Conservation (phyloP, 2,113 vertebrate species). For the Montifringilla adamsi region DNA sequence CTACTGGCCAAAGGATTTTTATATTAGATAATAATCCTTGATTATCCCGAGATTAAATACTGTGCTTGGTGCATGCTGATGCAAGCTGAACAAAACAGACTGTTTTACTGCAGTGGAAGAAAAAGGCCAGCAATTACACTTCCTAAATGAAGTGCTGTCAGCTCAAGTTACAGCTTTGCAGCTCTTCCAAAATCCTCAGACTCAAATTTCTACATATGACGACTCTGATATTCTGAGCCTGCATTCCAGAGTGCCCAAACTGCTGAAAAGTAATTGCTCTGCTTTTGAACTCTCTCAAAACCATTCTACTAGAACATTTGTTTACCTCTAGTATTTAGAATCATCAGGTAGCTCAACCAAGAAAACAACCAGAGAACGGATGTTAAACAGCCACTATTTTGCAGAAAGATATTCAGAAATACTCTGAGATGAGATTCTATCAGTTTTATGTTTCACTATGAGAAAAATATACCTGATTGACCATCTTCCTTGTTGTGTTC, state of each 20-base stretch:
- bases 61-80: not conserved
- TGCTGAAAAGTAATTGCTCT: not conserved
- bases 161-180: not conserved
- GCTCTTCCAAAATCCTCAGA: not conserved
- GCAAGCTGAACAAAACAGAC: not conserved
- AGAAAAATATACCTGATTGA: not conserved
- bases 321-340: not conserved
- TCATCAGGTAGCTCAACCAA: not conserved
- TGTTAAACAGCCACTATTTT: not conserved
- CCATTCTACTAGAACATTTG: not conserved
- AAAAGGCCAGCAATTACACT: not conserved
- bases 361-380: not conserved
- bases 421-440: not conserved
- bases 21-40: not conserved
- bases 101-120: not conserved
- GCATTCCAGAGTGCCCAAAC: accelerated
- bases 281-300: not conserved
- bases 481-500: not conserved
- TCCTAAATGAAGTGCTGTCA: not conserved
- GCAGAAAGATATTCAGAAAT: not conserved
- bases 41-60: not conserved
- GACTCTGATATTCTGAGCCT: not conserved
- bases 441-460: not conserved
- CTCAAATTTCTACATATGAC: not conserved
- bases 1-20: not conserved